Evolutionary conservation across 1,140 invertebrate species (phyloP), one percentile per base, ranked within the genome.

Genomic region (Mesaphorura yosii): DNA sequence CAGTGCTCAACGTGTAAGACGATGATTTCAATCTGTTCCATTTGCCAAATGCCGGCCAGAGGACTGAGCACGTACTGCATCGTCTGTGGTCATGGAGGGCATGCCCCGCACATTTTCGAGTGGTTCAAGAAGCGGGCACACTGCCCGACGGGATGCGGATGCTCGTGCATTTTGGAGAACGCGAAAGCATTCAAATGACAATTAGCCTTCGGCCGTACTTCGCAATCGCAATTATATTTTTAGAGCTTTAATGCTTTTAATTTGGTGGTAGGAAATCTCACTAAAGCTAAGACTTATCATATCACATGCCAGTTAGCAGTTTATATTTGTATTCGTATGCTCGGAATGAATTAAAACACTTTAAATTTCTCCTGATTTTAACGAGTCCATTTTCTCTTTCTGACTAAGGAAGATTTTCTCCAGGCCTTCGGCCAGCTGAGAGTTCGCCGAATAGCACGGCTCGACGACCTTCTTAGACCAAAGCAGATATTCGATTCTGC

Each of bases 1-100:
- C 68, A 73, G 56, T 89, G 86, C 67, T 70, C 70, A 26, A 70
- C 71, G 37, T 93, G 89, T 67, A 81, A 82, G 58, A 72, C 76
- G 38, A 74, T 80, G 15, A 77, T 77, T 28, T 75, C 89, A 44
- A 76, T 79, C 58, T 94, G 91, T 72, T 74, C 80, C 4, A 78
- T 94, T 48, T 95, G 90, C 69, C 82, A 83, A 62, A 75, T 87
- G 51, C 82, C 86, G 15, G 88, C 93, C 4, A 78, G 78, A 74
- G 90, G 78, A 28, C 76, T 79, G 1, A 79, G 84, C 15, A 85
- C 82, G 64, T 82, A 83, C 58, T 94, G 90, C 66, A 69, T 86
- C 25, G 73, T 81, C 23, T 94, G 90, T 70, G 86, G 88, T 1
- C 91, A 96, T 72, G 90, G 88, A 29, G 90, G 90, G 7, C 92